These are phyloP conservation scores for Gadus chalcogrammus DNA, from an alignment of 2,113 vertebrate genomes.

Conservation along the genomic window DNA sequence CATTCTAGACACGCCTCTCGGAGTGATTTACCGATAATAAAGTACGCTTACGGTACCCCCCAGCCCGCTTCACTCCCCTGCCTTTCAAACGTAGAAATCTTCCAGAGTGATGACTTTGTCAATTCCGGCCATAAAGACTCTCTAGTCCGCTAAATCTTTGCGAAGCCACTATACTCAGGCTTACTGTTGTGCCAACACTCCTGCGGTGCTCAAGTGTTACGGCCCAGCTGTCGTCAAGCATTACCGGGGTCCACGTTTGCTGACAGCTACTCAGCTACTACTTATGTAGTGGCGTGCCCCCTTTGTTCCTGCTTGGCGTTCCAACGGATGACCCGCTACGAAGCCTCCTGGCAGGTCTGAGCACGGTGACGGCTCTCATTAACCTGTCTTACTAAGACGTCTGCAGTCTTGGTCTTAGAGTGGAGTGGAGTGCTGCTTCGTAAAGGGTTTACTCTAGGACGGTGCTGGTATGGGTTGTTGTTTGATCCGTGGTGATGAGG, in stretches of 20 bases:
- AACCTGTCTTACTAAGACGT: background rate
- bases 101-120: no score
- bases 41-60: no score
- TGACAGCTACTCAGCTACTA: conserved; percentile 19
- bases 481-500: background rate
- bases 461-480: background rate
- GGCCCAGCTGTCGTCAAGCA: conserved; percentile 38
- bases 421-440: background rate
- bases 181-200: conserved; percentile 21
- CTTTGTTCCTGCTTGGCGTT: background rate
- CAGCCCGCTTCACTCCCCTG: no score
- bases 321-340: background rate
- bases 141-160: background rate
- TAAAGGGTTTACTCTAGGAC: background rate
- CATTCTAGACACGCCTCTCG: no score
- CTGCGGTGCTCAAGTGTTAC: conserved; percentile 5
- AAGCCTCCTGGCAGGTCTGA: no score
- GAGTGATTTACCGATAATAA: no score
- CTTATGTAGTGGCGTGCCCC: background rate
- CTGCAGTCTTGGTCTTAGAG: background rate
- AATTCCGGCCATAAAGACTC: no score
- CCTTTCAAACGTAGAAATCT: no score
- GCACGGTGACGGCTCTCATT: background rate
- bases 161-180: conserved; percentile 9
- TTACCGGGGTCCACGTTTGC: conserved; percentile 14